These are phyloP conservation scores for Sebastes diaconus DNA, from an alignment of 2,797 vertebrate species.

Conservation along the genomic window DNA sequence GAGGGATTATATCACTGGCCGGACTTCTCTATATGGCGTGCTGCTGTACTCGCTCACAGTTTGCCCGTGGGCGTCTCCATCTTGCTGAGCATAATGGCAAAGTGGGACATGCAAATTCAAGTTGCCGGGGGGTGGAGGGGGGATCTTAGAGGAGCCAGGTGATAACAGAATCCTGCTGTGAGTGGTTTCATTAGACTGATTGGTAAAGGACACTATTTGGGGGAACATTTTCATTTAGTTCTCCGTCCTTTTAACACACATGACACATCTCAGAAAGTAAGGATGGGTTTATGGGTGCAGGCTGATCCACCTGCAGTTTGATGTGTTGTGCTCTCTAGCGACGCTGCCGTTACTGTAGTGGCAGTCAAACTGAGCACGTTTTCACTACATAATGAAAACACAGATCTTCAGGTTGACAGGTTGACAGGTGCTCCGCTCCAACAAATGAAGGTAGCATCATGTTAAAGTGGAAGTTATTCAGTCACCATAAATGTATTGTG, in stretches of 20 bases:
- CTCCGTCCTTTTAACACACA: no score
- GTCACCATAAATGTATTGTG: no score
- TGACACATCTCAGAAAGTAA: no score
- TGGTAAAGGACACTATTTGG: neutral
- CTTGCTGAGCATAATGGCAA: constrained; percentile 36
- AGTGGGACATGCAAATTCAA: constrained; percentile 44
- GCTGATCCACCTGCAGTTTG: neutral
- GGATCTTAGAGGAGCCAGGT: neutral
- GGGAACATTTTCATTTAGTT: no score
- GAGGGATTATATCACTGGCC: constrained; percentile 29
- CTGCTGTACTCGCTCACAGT: constrained; percentile 20
- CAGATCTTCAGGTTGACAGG: no score
- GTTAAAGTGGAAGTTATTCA: no score
- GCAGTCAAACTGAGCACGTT: no score
- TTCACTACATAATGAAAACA: no score
- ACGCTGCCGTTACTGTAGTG: no score
- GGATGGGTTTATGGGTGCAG: no score
- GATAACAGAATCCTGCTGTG: neutral
- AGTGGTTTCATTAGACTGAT: neutral
- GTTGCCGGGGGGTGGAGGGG: constrained; percentile 3
- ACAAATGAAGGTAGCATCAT: no score
- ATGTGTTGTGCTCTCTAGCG: neutral
- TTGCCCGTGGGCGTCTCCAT: constrained; percentile 37
- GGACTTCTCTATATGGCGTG: constrained; percentile 26
- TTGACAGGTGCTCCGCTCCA: no score